phyloP scores from a whole-genome alignment of 2,113 vertebrate genomes.

The Cathartes aura region DNA sequence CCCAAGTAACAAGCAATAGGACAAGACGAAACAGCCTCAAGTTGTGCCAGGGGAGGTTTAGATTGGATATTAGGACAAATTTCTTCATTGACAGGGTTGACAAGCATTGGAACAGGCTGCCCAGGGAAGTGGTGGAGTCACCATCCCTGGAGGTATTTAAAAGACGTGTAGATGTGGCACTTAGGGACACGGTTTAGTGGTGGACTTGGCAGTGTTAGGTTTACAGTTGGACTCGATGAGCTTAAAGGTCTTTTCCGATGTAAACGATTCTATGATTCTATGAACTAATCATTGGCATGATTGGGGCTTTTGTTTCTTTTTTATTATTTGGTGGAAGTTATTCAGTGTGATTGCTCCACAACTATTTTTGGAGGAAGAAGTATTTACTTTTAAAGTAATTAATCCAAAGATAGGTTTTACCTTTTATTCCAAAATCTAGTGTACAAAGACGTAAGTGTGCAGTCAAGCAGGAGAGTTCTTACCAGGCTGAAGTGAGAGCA shows the following conservation, averaged over 20 bases:
- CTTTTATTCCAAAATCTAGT: background rate
- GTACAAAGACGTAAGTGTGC: background rate
- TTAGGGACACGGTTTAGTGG: background rate
- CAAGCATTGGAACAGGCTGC: background rate
- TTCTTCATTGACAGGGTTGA: background rate
- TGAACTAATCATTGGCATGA: background rate
- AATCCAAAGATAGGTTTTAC: background rate
- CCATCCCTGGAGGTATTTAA: background rate
- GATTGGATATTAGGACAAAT: background rate
- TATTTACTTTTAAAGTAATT: background rate
- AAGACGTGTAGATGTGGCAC: background rate
- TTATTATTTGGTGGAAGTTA: background rate
- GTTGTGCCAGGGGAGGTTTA: background rate
- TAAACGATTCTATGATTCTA: background rate
- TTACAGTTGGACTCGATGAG: accelerated
- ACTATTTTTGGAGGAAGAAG: background rate
- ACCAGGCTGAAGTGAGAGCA: background rate
- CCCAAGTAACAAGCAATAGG: accelerated
- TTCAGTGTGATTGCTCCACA: background rate
- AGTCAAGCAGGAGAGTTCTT: background rate
- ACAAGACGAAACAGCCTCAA: accelerated
- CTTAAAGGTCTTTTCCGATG: background rate
- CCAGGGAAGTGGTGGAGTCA: background rate
- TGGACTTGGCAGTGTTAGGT: background rate
- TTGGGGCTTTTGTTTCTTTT: background rate